These are phyloP conservation scores for Copidosoma floridanum DNA, from an alignment of 1,140 invertebrate genomes.

Conservation along the genomic window DNA sequence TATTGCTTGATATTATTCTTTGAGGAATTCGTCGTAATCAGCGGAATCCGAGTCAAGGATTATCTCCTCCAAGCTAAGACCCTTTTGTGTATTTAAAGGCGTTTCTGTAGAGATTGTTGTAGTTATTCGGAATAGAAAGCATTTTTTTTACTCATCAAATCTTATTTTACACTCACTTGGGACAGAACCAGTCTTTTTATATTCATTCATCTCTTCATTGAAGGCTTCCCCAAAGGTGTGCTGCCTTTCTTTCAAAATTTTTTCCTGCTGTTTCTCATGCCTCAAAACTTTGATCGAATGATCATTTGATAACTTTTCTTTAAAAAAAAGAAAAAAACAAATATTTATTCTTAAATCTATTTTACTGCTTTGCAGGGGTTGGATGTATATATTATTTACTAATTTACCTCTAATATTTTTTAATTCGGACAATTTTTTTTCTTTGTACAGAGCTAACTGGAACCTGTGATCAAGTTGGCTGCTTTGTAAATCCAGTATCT, in stretches of 20 bases:
- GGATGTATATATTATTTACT: too few relatives aligned
- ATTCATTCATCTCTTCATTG: slow-evolving; percentile 65
- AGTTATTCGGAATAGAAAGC: too few relatives aligned
- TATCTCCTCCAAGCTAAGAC: slow-evolving; percentile 58
- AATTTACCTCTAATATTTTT: slow-evolving; percentile 61
- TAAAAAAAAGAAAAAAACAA: slow-evolving; percentile 32
- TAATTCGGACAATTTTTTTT: slow-evolving; percentile 63
- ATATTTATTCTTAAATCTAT: slow-evolving; percentile 4
- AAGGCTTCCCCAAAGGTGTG: slow-evolving; percentile 69
- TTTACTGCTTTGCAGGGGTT: too few relatives aligned
- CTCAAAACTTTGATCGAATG: slow-evolving; percentile 61
- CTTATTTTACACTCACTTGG: slow-evolving; percentile 63
- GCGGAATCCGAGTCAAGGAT: slow-evolving; percentile 57
- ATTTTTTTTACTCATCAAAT: too few relatives aligned
- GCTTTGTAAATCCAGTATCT: slow-evolving; percentile 64
- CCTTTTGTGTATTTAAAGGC: slow-evolving; percentile 37
- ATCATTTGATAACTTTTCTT: slow-evolving; percentile 60
- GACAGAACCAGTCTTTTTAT: slow-evolving; percentile 63
- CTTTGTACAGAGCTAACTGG: slow-evolving; percentile 65
- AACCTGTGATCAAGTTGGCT: slow-evolving; percentile 64
- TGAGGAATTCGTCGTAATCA: slow-evolving; percentile 60
- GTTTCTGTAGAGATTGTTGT: too few relatives aligned
- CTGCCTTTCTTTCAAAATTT: slow-evolving; percentile 63
- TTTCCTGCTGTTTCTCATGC: slow-evolving; percentile 59
- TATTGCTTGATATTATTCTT: slow-evolving; percentile 35